Evolutionary conservation across 2,888 invertebrate species (phyloP), one percentile per base, ranked within the genome.

Genomic region (Drosophila subsilvestris): DNA sequence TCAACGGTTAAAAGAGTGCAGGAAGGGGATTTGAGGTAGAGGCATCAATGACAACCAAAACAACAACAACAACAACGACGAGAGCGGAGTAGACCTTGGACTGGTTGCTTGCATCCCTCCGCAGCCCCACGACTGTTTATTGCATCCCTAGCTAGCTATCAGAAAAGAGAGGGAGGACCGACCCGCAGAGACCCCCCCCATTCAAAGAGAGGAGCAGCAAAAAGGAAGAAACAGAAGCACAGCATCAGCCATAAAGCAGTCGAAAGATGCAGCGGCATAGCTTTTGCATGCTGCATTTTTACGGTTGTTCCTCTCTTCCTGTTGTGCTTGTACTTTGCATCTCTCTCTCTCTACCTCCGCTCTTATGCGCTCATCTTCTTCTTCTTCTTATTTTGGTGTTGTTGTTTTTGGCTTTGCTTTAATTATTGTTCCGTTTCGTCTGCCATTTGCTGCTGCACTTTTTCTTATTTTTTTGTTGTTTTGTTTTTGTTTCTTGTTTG

Each of bases 371-470:
- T 53, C n/a, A n/a, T n/a, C 42, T 45, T 48, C 54, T 32, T 53
- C 47, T 74, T 74, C 45, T 49, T 62, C 27, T 67, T 72, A 44
- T 47, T 75, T 63, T 70, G 29, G 65, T 71, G 51, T 50, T 74
- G 29, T 49, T 68, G 70, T 68, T 63, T 62, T 70, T 77, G 75
- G 71, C 78, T 79, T 78, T 76, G 78, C 84, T 76, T 84, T 83
- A 87, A 86, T 86, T 86, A 87, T 86, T 80, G 83, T 87, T 79
- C 76, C 87, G 74, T 82, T 81, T 79, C 82, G 82, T 85, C 82
- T 85, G 82, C 60, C 75, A 77, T 73, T 79, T 77, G 70, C 70
- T 75, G 73, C 70, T 75, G 74, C 72, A 80, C 65, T 72, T 70
- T 63, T 72, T 60, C 45, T 54, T 54, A 48, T 69, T 51, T 59